A percentile compares a stretch with the other conserved stretches of the same genome.
Conservation (phyloP, 2,797 vertebrate species). For the Myotis planiceps region DNA sequence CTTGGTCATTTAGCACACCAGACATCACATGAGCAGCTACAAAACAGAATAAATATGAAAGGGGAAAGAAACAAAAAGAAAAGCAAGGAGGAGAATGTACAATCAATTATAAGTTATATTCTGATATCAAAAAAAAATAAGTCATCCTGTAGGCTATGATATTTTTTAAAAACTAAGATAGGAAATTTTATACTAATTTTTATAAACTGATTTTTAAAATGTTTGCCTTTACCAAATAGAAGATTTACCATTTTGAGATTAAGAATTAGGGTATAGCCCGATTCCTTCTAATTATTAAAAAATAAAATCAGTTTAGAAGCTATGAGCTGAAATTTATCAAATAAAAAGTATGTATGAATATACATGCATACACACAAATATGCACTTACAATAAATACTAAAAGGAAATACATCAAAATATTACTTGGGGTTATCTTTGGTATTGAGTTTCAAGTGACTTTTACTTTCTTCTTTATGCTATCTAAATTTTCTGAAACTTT, state of each 20-base stretch:
- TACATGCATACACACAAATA: background rate
- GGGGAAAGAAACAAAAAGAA: background rate
- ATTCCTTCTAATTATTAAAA: constrained; percentile 10
- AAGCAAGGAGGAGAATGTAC: background rate
- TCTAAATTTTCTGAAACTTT: constrained; percentile 19
- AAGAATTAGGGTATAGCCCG: background rate
- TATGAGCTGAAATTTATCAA: background rate
- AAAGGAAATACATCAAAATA: constrained; percentile 25
- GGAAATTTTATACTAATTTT: background rate
- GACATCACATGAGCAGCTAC: background rate
- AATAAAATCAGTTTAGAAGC: constrained; percentile 13
- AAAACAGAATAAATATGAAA: background rate
- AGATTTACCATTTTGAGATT: background rate
- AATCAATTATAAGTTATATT: background rate
- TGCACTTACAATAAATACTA: background rate
- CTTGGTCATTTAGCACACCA: background rate
- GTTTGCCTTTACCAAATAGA: background rate
- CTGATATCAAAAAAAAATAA: background rate
- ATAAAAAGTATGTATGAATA: background rate
- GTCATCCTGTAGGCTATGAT: background rate
- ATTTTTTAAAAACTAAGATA: background rate
- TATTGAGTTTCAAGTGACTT: background rate
- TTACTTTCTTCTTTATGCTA: constrained; percentile 1
- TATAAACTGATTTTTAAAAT: constrained; percentile 11
- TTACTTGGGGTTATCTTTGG: background rate